Percentiles rank a stretch among this genome's conserved stretches.
These are phyloP conservation scores for Tachycineta bicolor DNA, from an alignment of 2,113 vertebrate genomes.

Conservation along the genomic window DNA sequence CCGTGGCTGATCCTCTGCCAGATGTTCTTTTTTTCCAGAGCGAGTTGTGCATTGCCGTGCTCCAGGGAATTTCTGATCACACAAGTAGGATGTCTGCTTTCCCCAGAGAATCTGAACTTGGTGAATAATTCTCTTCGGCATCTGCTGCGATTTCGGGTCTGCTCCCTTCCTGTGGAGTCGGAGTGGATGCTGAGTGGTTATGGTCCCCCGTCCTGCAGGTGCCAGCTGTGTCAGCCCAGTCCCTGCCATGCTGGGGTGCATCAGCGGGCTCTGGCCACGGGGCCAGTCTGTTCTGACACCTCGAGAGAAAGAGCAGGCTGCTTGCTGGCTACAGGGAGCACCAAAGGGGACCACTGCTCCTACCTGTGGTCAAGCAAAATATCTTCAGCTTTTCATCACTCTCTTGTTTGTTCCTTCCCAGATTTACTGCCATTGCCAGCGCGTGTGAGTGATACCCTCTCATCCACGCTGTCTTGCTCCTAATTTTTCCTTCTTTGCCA, in stretches of 20 bases:
- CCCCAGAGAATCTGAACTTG: background rate
- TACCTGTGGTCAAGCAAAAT: background rate
- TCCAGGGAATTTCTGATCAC: background rate
- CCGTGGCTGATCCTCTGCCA: background rate
- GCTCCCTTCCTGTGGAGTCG: background rate
- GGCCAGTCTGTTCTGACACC: background rate
- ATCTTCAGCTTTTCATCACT: background rate
- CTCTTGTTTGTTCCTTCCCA: background rate
- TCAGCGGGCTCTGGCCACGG: rapidly evolving
- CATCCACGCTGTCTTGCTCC: background rate
- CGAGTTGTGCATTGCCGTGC: rapidly evolving
- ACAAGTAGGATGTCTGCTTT: background rate
- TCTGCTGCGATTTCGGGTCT: background rate
- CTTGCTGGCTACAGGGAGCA: background rate
- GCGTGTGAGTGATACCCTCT: rapidly evolving
- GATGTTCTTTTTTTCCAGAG: background rate
- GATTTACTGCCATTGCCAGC: background rate
- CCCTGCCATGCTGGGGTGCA: rapidly evolving
- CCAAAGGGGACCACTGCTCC: background rate
- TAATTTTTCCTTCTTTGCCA: background rate
- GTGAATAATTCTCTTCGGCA: background rate
- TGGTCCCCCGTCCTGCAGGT: rapidly evolving
- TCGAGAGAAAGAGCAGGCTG: background rate
- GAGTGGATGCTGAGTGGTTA: rapidly evolving
- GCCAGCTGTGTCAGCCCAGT: rapidly evolving